phyloP scores from a whole-genome alignment of 2,888 invertebrate genomes.

The Athalia circularis region DNA sequence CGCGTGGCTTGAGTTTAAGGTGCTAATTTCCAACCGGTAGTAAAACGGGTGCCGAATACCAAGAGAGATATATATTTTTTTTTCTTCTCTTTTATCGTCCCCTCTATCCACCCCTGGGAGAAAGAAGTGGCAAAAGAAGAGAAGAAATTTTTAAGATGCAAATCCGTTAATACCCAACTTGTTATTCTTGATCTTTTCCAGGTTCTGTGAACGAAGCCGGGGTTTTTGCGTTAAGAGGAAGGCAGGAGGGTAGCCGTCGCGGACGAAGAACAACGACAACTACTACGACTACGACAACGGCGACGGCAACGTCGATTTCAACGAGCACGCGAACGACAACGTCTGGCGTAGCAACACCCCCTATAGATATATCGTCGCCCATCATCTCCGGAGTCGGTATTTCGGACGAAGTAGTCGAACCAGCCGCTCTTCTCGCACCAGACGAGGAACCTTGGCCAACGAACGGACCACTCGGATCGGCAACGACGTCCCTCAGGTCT shows the following conservation, averaged over 20 bases:
- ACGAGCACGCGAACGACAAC: constrained; percentile 56
- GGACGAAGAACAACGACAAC: constrained; percentile 66
- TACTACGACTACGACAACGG: constrained; percentile 59
- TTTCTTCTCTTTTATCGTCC: too few relatives aligned
- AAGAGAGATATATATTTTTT: too few relatives aligned
- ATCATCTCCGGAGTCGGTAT: constrained; percentile 39
- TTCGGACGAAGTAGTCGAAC: constrained; percentile 63
- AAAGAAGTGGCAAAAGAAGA: too few relatives aligned
- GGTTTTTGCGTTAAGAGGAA: constrained; percentile 68
- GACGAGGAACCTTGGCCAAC: constrained; percentile 68
- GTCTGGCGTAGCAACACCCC: neutral
- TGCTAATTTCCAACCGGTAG: constrained; percentile 8
- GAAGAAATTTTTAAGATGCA: neutral
- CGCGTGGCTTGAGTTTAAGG: constrained; percentile 21
- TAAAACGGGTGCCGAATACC: too few relatives aligned
- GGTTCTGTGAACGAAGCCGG: constrained; percentile 71
- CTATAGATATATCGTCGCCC: constrained; percentile 16
- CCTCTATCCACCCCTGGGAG: too few relatives aligned
- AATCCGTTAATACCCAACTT: neutral
- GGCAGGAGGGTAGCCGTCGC: constrained; percentile 67
- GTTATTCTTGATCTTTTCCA: constrained; percentile 54
- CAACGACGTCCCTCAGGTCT: constrained; percentile 55
- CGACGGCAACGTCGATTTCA: too few relatives aligned
- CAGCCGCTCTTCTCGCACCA: constrained; percentile 69
- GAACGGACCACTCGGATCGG: constrained; percentile 51